These are phyloP conservation scores for Hemithea aestivaria DNA, from an alignment of 2,888 invertebrate genomes.

Conservation along the genomic window DNA sequence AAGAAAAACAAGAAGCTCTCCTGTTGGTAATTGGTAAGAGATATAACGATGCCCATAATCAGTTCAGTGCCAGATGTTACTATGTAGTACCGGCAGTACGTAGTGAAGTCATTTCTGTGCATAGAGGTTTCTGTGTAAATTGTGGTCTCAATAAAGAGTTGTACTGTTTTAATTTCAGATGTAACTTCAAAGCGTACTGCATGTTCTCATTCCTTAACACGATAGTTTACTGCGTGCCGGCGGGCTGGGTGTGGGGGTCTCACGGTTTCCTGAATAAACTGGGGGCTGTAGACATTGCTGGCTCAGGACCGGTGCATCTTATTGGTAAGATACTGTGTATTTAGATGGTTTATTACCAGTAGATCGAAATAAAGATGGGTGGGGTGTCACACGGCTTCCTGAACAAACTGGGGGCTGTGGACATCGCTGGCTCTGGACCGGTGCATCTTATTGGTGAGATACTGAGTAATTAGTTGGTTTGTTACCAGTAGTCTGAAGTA, in stretches of 20 bases:
- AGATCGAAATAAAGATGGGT: constrained; percentile 83
- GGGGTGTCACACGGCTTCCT: constrained; percentile 93
- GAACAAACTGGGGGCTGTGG: constrained; percentile 89
- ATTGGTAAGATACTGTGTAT: constrained; percentile 79
- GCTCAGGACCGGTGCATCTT: constrained; percentile 93
- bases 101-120: too few relatives aligned
- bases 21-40: too few relatives aligned
- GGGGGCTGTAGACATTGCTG: constrained; percentile 95
- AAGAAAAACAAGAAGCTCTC: too few relatives aligned
- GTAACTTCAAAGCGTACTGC: constrained; percentile 94
- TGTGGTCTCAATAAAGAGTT: not conserved
- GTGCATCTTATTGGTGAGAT: constrained; percentile 89
- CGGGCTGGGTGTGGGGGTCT: constrained; percentile 95
- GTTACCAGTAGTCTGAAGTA: not conserved
- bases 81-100: too few relatives aligned
- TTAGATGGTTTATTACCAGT: not conserved
- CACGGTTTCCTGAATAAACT: constrained; percentile 91
- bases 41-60: too few relatives aligned
- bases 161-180: constrained; percentile 69
- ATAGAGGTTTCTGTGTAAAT: too few relatives aligned
- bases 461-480: not conserved
- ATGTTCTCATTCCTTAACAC: constrained; percentile 94
- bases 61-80: too few relatives aligned
- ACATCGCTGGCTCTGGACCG: constrained; percentile 94
- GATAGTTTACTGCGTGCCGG: constrained; percentile 93